These are phyloP conservation scores for Neotoma lepida DNA, from an alignment of 2,113 vertebrate genomes.

Conservation along the genomic window DNA sequence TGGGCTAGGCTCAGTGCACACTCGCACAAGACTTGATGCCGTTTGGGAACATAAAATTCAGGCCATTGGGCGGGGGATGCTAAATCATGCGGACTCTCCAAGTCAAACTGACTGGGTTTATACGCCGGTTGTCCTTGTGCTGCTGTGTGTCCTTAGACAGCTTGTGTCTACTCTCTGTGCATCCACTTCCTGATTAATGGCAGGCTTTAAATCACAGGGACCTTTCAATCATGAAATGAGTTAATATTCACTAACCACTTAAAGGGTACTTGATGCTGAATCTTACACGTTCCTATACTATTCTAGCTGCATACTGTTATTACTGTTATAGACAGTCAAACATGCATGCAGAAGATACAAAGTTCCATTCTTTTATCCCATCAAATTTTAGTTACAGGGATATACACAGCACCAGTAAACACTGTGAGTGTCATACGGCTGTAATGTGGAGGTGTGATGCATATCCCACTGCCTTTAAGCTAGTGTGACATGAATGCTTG, in stretches of 20 bases:
- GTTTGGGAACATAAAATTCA: not conserved
- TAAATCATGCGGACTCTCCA: not conserved
- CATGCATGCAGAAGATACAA: not conserved
- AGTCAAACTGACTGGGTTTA: not conserved
- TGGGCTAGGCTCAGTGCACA: too few relatives aligned
- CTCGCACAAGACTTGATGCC: not conserved
- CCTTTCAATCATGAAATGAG: not conserved
- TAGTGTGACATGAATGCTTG: not conserved
- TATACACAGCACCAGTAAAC: not conserved
- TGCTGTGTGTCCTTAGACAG: not conserved
- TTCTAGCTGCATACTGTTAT: not conserved
- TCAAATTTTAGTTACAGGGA: not conserved
- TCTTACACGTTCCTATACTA: too few relatives aligned
- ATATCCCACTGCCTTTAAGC: not conserved
- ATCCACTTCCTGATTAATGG: not conserved
- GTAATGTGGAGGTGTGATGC: not conserved
- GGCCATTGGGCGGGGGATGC: too few relatives aligned
- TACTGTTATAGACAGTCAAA: not conserved
- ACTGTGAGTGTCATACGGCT: not conserved
- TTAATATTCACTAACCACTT: not conserved
- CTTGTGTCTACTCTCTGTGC: not conserved
- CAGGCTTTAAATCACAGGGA: not conserved
- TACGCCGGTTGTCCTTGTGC: not conserved
- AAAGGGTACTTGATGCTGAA: not conserved
- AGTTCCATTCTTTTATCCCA: not conserved